These are phyloP conservation scores for Aplysina aerophoba DNA, from an alignment of 37 sponge, comb jelly and placozoan species.

Conservation along the genomic window DNA sequence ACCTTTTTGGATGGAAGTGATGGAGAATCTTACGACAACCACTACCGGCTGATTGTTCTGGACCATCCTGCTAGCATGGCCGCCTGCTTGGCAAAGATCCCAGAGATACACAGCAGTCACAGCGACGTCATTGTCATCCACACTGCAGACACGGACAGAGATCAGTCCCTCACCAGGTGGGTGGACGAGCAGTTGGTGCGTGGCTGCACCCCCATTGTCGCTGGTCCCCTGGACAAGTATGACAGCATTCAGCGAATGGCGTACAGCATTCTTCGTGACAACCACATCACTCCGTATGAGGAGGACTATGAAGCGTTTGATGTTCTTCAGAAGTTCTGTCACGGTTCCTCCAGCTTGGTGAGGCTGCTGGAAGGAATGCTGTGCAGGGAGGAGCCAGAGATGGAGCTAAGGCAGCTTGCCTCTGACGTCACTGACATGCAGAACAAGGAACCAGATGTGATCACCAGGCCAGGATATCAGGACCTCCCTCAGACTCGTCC, in stretches of 20 bases:
- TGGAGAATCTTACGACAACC: neutral
- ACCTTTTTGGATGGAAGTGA: neutral
- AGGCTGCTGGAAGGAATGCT: conserved; percentile 28
- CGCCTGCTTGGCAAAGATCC: neutral
- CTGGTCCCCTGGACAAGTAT: conserved; percentile 17
- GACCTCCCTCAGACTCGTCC: conserved; percentile 41
- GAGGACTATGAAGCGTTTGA: conserved; percentile 22
- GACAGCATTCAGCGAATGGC: conserved; percentile 19
- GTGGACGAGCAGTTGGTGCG: conserved; percentile 22
- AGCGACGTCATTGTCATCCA: conserved; percentile 35
- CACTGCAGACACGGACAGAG: conserved; percentile 7
- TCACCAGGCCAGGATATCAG: too few relatives aligned
- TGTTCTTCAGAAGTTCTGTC: neutral
- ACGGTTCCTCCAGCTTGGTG: neutral
- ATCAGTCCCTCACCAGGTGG: conserved; percentile 4
- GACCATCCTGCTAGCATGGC: conserved; percentile 12
- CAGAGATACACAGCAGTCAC: conserved; percentile 11
- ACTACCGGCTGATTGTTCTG: neutral
- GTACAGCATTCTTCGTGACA: neutral
- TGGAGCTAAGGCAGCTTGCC: neutral
- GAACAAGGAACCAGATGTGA: too few relatives aligned
- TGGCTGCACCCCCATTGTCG: conserved; percentile 8
- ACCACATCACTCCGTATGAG: conserved; percentile 1
- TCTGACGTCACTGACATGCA: neutral
- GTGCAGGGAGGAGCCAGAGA: neutral